phyloP scores from a whole-genome alignment of 2,888 invertebrate genomes.

The Hemistola chrysoprasaria region DNA sequence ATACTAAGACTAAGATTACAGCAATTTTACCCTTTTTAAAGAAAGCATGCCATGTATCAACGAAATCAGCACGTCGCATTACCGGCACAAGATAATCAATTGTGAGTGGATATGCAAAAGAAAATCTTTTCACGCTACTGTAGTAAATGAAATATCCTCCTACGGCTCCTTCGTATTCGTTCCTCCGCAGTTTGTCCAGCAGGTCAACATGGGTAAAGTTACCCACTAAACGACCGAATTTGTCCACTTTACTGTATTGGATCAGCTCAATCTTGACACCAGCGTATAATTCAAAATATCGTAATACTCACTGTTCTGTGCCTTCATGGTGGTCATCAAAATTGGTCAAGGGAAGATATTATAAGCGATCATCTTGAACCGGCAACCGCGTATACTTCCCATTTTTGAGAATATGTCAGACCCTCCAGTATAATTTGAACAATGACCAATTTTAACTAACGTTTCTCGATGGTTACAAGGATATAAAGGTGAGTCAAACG shows the following conservation, averaged over 20 bases:
- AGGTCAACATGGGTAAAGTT: constrained; percentile 29
- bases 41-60: constrained; percentile 30
- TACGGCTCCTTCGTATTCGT: constrained; percentile 39
- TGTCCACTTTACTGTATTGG: constrained; percentile 29
- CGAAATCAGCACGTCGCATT: constrained; percentile 21
- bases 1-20: constrained; percentile 7
- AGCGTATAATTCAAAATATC: constrained; percentile 28
- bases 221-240: constrained; percentile 33
- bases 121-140: constrained; percentile 11
- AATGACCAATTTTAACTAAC: constrained; percentile 3
- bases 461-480: constrained; percentile 12
- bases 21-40: constrained; percentile 6
- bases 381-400: constrained; percentile 12
- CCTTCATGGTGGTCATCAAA: constrained; percentile 27
- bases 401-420: constrained; percentile 4
- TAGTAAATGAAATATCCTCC: constrained; percentile 31
- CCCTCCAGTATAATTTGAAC: constrained; percentile 2
- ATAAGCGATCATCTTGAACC: constrained; percentile 31
- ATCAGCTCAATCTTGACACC: constrained; percentile 32
- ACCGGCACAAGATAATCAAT: constrained; percentile 24
- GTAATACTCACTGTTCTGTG: constrained; percentile 34
- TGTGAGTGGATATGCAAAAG: constrained; percentile 31
- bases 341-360: constrained; percentile 31
- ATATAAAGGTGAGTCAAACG: constrained; percentile 18
- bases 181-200: constrained; percentile 28